Percentiles rank a stretch among this genome's conserved stretches.
Conservation (phyloP, 2,797 vertebrate species). For the Threskiornis aethiopicus region DNA sequence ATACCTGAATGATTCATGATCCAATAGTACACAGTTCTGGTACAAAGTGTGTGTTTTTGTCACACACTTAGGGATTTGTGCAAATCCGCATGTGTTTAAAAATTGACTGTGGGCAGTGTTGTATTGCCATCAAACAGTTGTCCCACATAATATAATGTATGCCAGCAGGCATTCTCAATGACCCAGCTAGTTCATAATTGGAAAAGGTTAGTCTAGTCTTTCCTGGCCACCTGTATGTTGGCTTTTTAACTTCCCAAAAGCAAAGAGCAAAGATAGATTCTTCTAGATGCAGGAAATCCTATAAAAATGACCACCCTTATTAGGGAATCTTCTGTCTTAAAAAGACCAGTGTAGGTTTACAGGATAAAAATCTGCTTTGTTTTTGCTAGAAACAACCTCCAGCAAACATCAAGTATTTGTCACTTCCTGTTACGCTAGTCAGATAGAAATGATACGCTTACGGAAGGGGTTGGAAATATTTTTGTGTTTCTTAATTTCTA, state of each 20-base stretch:
- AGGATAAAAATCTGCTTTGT: background rate
- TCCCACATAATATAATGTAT: background rate
- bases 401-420: background rate
- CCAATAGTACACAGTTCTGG: background rate
- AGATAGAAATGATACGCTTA: background rate
- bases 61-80: background rate
- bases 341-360: background rate
- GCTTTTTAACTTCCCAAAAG: constrained; percentile 16
- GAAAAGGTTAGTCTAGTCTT: constrained; percentile 37
- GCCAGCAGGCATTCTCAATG: background rate
- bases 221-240: constrained; percentile 43
- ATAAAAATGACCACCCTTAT: background rate
- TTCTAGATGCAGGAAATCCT: background rate
- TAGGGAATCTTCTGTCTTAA: background rate
- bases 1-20: background rate
- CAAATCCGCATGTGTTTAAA: background rate
- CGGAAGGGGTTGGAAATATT: background rate
- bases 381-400: background rate
- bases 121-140: background rate
- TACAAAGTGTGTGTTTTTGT: background rate
- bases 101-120: background rate
- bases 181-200: background rate
- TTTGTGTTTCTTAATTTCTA: background rate
- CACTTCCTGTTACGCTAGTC: background rate
- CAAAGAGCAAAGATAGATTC: constrained; percentile 9